Evolutionary conservation across 2,888 invertebrate genomes (phyloP), one percentile per base, ranked within the genome.

Genomic region (Agelastica alni): DNA sequence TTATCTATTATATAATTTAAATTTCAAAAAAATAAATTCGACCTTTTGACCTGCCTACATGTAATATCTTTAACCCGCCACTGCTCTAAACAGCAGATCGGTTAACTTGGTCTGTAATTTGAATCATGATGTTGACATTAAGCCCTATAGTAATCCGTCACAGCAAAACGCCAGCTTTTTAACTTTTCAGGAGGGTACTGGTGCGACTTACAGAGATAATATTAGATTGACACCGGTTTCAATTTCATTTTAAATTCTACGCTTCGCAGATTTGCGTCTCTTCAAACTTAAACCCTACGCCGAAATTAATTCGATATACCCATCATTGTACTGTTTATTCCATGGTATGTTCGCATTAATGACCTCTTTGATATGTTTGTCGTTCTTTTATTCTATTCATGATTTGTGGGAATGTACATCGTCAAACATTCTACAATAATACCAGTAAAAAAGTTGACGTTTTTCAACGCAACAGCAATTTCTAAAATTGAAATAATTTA

Each of bases 71-170:
- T 16, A 34, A 34, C n/a, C 34, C 34, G 37, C 10, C 18, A 37
- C 37, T 37, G 18, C 12, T 28, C 47, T 56, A 42, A 43, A 56
- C 56, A 56, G 41, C 56, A 61, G 56, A 61, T 65, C 63, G 62
- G 64, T 65, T 67, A 65, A 63, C 61, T 68, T 70, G 62, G 62
- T 65, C 68, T 69, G 73, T 73, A 75, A 76, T 76, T 73, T 72
- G 75, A 75, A 75, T 74, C 76, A 72, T 71, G 76, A 75, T 75
- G 75, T 75, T 75, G 75, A 76, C 76, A 75, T 72, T 75, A 76
- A 76, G 74, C 75, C 74, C 70, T 67, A 56, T 63, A 66, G 74
- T 75, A 75, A 76, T 76, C 76, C 73, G 73, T 76, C 75, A 75
- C 72, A 73, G 74, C 64, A 71, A 68, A 71, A 70, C 69, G 72